Evolutionary conservation across 2,113 vertebrate genomes (phyloP).

Genomic region (Hippocampus barbouri): DNA sequence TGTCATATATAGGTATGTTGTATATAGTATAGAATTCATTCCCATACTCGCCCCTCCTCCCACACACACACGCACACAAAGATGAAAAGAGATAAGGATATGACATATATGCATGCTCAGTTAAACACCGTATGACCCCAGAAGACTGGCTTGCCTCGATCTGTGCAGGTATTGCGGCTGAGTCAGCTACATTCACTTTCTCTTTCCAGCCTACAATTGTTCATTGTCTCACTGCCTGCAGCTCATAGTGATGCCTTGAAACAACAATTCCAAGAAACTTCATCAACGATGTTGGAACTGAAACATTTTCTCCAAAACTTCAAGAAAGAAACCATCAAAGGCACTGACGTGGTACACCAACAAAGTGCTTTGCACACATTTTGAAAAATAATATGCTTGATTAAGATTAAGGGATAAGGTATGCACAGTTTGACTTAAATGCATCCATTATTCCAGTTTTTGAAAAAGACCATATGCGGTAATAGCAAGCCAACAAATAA

Average conservation of each 20-base stretch:
- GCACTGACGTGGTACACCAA: background rate
- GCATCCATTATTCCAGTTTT: too few species aligned
- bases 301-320: background rate
- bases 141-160: constrained; percentile 27
- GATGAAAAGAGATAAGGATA: constrained; percentile 44
- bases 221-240: background rate
- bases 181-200: constrained; percentile 18
- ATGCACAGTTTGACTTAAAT: too few species aligned
- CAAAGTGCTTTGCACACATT: background rate
- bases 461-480: too few species aligned
- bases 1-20: constrained; percentile 29
- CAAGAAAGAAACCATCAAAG: background rate
- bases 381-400: background rate
- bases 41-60: too few species aligned
- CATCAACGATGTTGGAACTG: background rate
- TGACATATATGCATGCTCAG: constrained; percentile 42
- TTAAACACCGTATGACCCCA: constrained; percentile 30
- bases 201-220: constrained; percentile 7
- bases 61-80: constrained; percentile 10
- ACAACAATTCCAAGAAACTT: background rate
- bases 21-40: too few species aligned
- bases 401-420: too few species aligned
- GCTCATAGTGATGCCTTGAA: background rate
- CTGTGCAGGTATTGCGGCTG: constrained; percentile 32
- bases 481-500: background rate